A percentile compares a stretch with the other conserved stretches of the same genome.
phyloP scores from a whole-genome alignment of 2,797 vertebrate species.

The Microcaecilia unicolor region DNA sequence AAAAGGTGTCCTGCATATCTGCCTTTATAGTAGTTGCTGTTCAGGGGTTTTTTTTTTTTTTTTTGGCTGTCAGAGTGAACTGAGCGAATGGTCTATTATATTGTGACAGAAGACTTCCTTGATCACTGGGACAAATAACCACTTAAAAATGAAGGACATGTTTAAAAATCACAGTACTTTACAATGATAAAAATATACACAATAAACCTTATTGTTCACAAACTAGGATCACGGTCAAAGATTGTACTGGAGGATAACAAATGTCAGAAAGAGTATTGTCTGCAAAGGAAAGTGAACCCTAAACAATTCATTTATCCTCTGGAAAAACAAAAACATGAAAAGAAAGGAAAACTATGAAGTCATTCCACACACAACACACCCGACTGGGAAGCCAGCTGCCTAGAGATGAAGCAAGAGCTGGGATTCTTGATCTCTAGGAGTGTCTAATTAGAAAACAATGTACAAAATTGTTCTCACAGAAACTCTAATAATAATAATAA shows the following conservation, averaged over 20 bases:
- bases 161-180: slow-evolving; percentile 1
- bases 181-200: slow-evolving; percentile 21
- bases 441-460: slow-evolving; percentile 45
- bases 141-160: slow-evolving; percentile 17
- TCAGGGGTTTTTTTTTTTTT: too few relatives aligned
- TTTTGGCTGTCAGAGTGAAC: too few relatives aligned
- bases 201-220: slow-evolving; percentile 27
- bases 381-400: slow-evolving; percentile 52
- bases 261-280: slow-evolving; percentile 32
- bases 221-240: slow-evolving; percentile 30
- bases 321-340: slow-evolving; percentile 52
- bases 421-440: slow-evolving; percentile 47
- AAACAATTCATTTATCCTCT: slow-evolving; percentile 38
- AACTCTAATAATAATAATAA: slow-evolving; percentile 24
- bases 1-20: too few relatives aligned
- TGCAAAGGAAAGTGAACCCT: slow-evolving; percentile 41
- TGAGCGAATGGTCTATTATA: too few relatives aligned
- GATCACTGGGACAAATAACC: slow-evolving; percentile 12
- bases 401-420: slow-evolving; percentile 31
- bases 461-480: slow-evolving; percentile 29
- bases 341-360: slow-evolving; percentile 56
- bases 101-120: slow-evolving; percentile 18
- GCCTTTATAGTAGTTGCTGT: too few relatives aligned
- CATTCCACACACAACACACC: slow-evolving; percentile 32
- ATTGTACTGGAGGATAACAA: slow-evolving; percentile 25